phyloP scores from a whole-genome alignment of 2,888 invertebrate species.

The Tortricodes alternella region DNA sequence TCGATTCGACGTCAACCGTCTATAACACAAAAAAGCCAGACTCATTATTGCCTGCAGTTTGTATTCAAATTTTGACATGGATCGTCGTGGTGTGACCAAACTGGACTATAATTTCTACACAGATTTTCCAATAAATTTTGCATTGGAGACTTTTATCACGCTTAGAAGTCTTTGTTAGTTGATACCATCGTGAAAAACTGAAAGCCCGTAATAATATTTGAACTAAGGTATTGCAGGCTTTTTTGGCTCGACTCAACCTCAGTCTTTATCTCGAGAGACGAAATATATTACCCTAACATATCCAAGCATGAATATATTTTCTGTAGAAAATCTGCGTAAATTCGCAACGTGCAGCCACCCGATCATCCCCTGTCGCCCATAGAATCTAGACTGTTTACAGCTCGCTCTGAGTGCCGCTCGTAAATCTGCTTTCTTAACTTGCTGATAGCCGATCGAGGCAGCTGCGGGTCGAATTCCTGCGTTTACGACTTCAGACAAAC shows the following conservation, averaged over 20 bases:
- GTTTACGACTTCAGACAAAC: not conserved
- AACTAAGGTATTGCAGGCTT: too few relatives aligned
- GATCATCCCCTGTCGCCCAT: not conserved
- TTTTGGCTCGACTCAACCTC: too few relatives aligned
- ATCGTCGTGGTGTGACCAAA: constrained; percentile 30
- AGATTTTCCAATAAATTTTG: too few relatives aligned
- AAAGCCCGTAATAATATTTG: too few relatives aligned
- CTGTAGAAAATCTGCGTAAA: not conserved
- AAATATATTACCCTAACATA: too few relatives aligned
- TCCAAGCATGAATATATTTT: too few relatives aligned
- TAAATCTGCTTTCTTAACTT: constrained; percentile 2
- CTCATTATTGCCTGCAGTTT: constrained; percentile 46
- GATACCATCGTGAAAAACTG: too few relatives aligned
- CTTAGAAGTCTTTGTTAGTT: too few relatives aligned
- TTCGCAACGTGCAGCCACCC: not conserved
- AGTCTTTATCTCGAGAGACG: too few relatives aligned
- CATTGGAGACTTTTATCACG: too few relatives aligned
- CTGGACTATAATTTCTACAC: too few relatives aligned
- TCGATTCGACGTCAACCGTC: not conserved
- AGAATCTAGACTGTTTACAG: constrained; percentile 8
- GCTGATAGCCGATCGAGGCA: not conserved
- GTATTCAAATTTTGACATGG: constrained; percentile 44
- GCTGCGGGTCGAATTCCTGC: not conserved
- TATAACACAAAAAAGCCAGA: constrained; percentile 23
- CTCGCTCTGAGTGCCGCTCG: not conserved